phyloP scores from a whole-genome alignment of 2,113 vertebrate species.

The Hemiprocne comata region DNA sequence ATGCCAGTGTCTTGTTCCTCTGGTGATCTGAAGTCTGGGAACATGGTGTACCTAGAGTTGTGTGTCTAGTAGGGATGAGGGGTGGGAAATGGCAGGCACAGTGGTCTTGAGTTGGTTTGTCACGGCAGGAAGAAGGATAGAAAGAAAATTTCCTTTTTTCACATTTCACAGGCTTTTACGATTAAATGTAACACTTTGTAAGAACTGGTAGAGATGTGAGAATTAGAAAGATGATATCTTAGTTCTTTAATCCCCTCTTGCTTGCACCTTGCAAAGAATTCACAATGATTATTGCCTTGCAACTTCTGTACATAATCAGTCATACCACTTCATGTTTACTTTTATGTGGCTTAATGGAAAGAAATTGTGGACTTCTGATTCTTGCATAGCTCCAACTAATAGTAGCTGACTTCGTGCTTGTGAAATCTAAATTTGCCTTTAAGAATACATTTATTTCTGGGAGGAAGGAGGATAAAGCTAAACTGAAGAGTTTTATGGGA shows the following conservation, averaged over 20 bases:
- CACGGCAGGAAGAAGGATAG: neutral
- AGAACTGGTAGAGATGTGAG: neutral
- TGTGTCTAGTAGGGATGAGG: conserved; percentile 83
- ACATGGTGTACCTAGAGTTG: conserved; percentile 74
- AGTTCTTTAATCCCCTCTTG: neutral
- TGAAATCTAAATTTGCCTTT: neutral
- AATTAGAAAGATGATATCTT: neutral
- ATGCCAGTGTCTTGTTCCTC: conserved; percentile 58
- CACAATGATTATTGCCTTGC: neutral
- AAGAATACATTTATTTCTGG: neutral
- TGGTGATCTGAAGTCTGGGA: conserved; percentile 75
- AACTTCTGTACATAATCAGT: neutral
- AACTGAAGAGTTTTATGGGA: neutral
- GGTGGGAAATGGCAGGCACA: conserved; percentile 53
- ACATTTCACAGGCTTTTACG: neutral
- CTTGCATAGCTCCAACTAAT: neutral
- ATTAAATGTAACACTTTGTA: neutral
- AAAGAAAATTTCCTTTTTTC: neutral
- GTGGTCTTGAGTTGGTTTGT: conserved; percentile 69
- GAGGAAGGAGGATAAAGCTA: neutral
- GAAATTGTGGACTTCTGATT: neutral
- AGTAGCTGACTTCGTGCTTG: neutral
- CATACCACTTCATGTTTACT: neutral
- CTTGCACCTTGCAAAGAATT: neutral
- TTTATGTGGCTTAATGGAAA: neutral